Percentiles rank a stretch among this genome's conserved stretches.
Conservation (phyloP, 2,113 vertebrate genomes). For the Urocitellus parryii region DNA sequence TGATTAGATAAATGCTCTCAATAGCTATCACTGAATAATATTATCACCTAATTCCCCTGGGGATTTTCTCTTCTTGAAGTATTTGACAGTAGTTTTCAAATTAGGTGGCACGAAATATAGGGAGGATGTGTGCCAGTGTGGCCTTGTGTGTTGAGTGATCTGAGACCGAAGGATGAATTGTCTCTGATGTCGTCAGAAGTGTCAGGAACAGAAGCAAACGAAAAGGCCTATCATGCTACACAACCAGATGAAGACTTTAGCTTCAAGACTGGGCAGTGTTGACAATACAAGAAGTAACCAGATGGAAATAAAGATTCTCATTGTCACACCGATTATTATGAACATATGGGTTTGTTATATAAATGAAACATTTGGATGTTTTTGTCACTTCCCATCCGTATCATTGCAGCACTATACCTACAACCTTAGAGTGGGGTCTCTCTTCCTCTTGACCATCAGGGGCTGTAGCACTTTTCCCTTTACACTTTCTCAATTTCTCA, state of each 20-base stretch:
- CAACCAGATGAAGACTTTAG: constrained; percentile 53
- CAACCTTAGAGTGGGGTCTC: background rate
- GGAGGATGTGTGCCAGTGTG: background rate
- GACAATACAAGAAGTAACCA: constrained; percentile 50
- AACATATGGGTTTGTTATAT: constrained; percentile 45
- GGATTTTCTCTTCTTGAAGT: constrained; percentile 48
- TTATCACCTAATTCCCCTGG: constrained; percentile 67
- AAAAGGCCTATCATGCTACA: background rate
- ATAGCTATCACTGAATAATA: constrained; percentile 72
- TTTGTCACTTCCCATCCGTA: constrained; percentile 25
- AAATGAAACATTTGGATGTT: constrained; percentile 40
- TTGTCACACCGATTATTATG: constrained; percentile 29
- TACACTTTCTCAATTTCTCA: background rate
- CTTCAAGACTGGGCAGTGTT: constrained; percentile 15
- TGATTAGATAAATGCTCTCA: constrained; percentile 75
- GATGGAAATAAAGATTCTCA: constrained; percentile 60
- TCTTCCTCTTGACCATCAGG: background rate
- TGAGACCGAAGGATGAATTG: no score
- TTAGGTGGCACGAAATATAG: constrained; percentile 49
- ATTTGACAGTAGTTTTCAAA: constrained; percentile 71
- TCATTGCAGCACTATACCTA: background rate
- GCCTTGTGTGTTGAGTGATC: background rate
- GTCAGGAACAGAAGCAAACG: background rate
- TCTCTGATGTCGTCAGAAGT: no score
- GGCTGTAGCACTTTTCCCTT: background rate